A percentile compares a stretch with the other conserved stretches of the same genome.
These are phyloP conservation scores for Apocrypta bakeri DNA, from an alignment of 1,140 invertebrate genomes.

Conservation along the genomic window DNA sequence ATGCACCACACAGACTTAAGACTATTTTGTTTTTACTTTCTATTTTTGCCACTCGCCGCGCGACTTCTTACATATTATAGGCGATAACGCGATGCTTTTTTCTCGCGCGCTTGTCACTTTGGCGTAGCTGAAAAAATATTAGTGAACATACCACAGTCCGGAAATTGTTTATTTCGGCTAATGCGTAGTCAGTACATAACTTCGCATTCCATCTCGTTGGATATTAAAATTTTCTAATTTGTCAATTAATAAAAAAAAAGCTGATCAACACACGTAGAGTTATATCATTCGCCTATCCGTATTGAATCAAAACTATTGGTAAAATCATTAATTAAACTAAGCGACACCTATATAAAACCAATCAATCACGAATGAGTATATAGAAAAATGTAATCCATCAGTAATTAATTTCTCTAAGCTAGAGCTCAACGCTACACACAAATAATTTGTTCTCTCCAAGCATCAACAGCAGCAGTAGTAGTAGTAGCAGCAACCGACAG, in stretches of 20 bases:
- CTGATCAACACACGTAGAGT: neutral
- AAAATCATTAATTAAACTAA: neutral
- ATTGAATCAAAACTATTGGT: too few species aligned
- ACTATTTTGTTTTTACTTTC: neutral
- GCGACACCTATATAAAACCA: neutral
- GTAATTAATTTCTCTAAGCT: neutral
- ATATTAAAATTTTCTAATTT: too few species aligned
- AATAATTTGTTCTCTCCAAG: slow-evolving; percentile 11
- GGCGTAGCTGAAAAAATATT: neutral
- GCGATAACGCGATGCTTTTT: too few species aligned
- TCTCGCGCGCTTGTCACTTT: neutral
- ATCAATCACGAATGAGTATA: neutral
- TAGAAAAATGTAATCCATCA: neutral
- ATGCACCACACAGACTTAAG: neutral
- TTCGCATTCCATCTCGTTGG: too few species aligned
- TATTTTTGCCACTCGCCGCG: neutral
- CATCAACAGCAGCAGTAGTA: neutral
- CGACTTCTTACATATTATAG: too few species aligned
- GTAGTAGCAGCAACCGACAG: neutral
- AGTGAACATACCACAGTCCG: too few species aligned
- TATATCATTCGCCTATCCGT: too few species aligned
- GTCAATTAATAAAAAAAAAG: too few species aligned
- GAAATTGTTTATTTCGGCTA: too few species aligned
- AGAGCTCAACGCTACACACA: neutral
- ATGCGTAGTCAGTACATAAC: too few species aligned